Evolutionary conservation across 2,113 vertebrate genomes (phyloP).

Genomic region (Leucoraja erinaceus): DNA sequence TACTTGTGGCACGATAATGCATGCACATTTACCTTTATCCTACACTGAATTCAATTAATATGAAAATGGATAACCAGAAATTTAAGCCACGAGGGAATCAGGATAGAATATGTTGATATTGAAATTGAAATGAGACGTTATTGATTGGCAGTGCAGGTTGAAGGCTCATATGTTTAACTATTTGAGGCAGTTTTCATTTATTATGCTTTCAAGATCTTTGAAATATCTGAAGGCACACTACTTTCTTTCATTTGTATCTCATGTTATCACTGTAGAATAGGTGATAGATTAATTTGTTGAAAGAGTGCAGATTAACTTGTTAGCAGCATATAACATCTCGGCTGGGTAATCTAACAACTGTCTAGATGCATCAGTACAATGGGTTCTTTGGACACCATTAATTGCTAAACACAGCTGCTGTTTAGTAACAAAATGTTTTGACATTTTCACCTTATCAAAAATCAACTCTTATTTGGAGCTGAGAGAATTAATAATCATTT

Average conservation of each 20-base stretch:
- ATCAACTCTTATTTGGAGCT: neutral
- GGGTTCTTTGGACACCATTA: neutral
- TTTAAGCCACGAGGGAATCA: too few relatives aligned
- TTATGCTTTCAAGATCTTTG: too few relatives aligned
- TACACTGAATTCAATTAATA: neutral
- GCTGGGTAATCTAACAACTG: neutral
- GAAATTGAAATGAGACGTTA: too few relatives aligned
- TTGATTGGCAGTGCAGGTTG: too few relatives aligned
- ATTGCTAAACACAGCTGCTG: too few relatives aligned
- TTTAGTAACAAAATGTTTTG: neutral
- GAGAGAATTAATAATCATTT: neutral
- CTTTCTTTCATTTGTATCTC: neutral
- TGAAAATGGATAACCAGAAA: neutral
- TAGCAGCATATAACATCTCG: neutral
- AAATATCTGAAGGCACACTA: neutral
- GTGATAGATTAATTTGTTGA: neutral
- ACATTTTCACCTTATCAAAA: neutral
- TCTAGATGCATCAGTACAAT: neutral
- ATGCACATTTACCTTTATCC: neutral
- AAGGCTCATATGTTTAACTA: too few relatives aligned
- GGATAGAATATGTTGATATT: too few relatives aligned
- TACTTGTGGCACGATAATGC: neutral
- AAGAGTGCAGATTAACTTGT: neutral
- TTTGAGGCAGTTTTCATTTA: too few relatives aligned
- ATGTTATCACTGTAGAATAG: neutral